These are phyloP conservation scores for Tetramorium alpestre DNA, from an alignment of 1,140 invertebrate species.

Conservation along the genomic window DNA sequence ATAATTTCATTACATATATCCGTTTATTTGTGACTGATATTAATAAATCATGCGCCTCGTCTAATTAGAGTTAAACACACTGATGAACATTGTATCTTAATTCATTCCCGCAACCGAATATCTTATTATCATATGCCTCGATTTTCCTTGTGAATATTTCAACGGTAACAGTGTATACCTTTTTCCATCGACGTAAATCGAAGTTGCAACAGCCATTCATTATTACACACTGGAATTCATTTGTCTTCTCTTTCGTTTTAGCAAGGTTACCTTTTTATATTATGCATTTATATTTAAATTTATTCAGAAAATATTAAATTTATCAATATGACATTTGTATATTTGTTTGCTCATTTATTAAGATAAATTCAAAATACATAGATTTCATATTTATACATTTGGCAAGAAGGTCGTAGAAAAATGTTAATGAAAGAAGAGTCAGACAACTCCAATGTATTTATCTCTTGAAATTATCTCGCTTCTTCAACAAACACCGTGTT, in stretches of 20 bases:
- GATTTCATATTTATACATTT: neutral
- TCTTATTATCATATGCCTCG: slow-evolving; percentile 10
- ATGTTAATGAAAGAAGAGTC: neutral
- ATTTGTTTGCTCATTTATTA: neutral
- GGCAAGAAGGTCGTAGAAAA: neutral
- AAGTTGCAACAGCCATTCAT: slow-evolving; percentile 20
- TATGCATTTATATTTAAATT: slow-evolving; percentile 8
- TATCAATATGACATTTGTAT: neutral
- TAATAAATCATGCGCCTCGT: neutral
- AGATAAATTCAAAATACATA: neutral
- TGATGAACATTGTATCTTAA: neutral
- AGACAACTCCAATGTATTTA: neutral
- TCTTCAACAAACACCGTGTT: slow-evolving; percentile 5
- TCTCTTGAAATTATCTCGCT: neutral
- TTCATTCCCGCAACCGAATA: neutral
- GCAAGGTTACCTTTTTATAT: neutral
- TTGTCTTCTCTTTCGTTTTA: neutral
- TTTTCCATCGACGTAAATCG: slow-evolving; percentile 25
- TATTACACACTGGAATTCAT: slow-evolving; percentile 4
- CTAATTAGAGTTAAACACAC: neutral
- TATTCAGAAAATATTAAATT: neutral
- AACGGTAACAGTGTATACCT: neutral
- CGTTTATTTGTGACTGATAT: neutral
- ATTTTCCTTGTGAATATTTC: slow-evolving; percentile 37
- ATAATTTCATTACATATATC: neutral